Evolutionary conservation across 2,888 invertebrate species (phyloP).

Genomic region (Athalia circularis): DNA sequence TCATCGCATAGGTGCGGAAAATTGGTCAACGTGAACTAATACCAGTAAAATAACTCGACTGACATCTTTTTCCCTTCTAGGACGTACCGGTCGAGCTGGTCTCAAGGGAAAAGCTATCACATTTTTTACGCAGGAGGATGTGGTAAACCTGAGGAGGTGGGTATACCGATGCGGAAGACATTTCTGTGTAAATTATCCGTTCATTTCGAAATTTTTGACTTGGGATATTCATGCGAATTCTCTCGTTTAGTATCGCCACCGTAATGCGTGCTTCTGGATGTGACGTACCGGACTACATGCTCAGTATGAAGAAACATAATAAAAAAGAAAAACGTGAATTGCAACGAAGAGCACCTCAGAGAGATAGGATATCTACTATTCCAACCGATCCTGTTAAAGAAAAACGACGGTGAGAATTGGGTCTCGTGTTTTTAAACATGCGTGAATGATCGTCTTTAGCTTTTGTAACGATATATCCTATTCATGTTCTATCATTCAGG

Average conservation of each 20-base stretch:
- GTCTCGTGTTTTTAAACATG: constrained; percentile 1
- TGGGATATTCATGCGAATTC: background rate
- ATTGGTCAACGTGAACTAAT: background rate
- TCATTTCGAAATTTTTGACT: background rate
- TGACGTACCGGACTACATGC: constrained; percentile 93
- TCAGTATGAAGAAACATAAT: constrained; percentile 82
- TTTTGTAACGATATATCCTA: background rate
- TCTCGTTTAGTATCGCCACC: constrained; percentile 85
- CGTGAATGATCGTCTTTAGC: background rate
- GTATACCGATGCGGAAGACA: constrained; percentile 23
- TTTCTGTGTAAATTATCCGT: constrained; percentile 11
- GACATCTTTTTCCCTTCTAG: constrained; percentile 73
- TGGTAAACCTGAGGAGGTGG: constrained; percentile 89
- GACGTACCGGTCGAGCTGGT: constrained; percentile 96
- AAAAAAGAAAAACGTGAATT: constrained; percentile 77
- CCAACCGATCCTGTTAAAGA: constrained; percentile 72
- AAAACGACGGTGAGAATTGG: constrained; percentile 71
- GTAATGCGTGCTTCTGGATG: constrained; percentile 95
- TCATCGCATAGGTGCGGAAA: constrained; percentile 82
- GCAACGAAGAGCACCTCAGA: constrained; percentile 78
- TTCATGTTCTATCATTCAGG: background rate
- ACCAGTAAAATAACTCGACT: background rate
- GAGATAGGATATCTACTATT: constrained; percentile 82
- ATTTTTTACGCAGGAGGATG: constrained; percentile 94
- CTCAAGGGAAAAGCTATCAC: constrained; percentile 92